Base-by-base conservation (phyloP, 2,113 vertebrate species). In the Sphaerodactylus townsendi region DNA sequence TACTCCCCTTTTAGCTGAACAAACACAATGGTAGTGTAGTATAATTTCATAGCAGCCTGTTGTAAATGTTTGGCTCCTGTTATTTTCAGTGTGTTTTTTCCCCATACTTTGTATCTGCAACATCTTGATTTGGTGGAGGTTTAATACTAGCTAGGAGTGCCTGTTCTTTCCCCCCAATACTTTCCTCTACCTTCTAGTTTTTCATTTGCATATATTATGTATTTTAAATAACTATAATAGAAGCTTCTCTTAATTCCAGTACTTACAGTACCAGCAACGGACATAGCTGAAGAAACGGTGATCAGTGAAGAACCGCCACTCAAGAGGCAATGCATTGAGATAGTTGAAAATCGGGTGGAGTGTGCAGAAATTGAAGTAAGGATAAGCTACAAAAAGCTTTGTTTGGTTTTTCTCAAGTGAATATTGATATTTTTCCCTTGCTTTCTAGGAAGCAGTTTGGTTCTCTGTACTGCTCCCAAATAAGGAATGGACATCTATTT, bases 221-320 rank as follows among this genome's bases (percentile, higher is more conserved):
- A 50, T 9, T 9, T 2, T 28, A 23, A 79, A 13, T 83, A 72
- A 91, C 79, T 77, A 33, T 11, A 81, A n/a, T 84, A 30, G 64
- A 84, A 93, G 90, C 86, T 59, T 79, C 1, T 90, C 86, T 93
- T 91, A 90, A 64, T 93, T 93, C 83, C 84, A 98, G 97, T 98
- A 66, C 93, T 98, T 93, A 98, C 97, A 91, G 97, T 98, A 88
- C 97, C 97, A 90, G 97, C 97, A 85, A 98, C 97, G 50, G 97
- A 98, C 84, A 97, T 98, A 90, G 97, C 97, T 81, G 97, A 98
- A 94, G 97, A 98, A 93, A 98, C 97, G 8, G 97, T 98, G 75
- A 97, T 98, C 90, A 98, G 97, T 1, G 97, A 98, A 89, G 97
- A 98, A 69, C 97, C 97, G 0, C 95, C 95, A 46, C 44, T 96